Base-by-base conservation (phyloP, 2,797 vertebrate genomes). In the Centropyge bicolor region DNA sequence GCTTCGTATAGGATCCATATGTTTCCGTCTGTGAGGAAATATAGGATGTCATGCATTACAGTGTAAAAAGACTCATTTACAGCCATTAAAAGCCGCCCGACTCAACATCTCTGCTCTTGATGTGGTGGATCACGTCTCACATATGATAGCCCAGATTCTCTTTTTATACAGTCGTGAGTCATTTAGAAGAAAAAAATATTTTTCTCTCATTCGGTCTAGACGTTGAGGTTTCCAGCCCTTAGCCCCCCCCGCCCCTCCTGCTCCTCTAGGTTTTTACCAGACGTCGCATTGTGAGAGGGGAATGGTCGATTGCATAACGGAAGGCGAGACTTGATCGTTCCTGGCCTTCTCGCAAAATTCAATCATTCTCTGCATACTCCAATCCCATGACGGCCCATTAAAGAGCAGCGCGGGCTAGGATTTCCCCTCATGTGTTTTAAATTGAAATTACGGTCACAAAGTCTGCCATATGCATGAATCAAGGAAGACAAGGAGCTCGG, bases 361-460 rank as follows among this genome's bases (percentile, higher is more conserved):
- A 94, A 92, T 93, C 92, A 93, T 94, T 94, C 93, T 81, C 92
- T 52, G 91, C 92, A 94, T 95, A 93, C 91, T 92, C 89, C 90
- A 89, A 91, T 90, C 88, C 92, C 91, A 91, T 86, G 90, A 92
- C 81, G 89, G 90, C 86, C 92, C 87, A 93, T 94, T 94, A 93
- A 95, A 94, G 89, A 88, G 90, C 87, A 89, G 86, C 87, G 59
- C 69, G 31, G 86, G 87, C 89, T 93, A 91, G 90, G 93, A 93
- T 94, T 94, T 93, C 94, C 92, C 90, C 90, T 91, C 93, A 93
- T 93, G 90, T 94, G 92, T 92, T 95, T 94, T 89, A 92, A 92
- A 93, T 93, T 92, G 86, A 94, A 93, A 93, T 93, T 92, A 92
- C 77, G 86, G 88, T 93, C 92, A 84, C 89, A 88, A 89, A 80